Percentiles rank a stretch among this genome's conserved stretches.
Evolutionary conservation across 2,888 invertebrate species (phyloP).

Genomic region (Elysia crispata): DNA sequence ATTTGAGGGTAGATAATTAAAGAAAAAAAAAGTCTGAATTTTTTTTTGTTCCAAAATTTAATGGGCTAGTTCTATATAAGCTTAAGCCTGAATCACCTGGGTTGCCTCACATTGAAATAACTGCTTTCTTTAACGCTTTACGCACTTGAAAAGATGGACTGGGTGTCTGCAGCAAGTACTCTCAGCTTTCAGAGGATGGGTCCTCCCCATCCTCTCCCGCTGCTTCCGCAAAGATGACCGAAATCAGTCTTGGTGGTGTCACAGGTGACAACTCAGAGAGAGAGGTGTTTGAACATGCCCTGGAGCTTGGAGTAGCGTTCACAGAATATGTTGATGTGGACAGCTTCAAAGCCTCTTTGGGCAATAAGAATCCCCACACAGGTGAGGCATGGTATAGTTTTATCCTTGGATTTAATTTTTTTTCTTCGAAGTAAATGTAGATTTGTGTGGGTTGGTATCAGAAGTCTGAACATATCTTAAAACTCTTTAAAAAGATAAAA

Average conservation of each 20-base stretch:
- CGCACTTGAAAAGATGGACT: conserved; percentile 22
- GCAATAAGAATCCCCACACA: conserved; percentile 36
- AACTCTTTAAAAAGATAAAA: too few species aligned
- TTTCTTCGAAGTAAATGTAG: too few species aligned
- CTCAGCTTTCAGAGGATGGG: conserved; percentile 45
- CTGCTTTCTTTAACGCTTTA: background rate
- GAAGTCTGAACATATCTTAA: too few species aligned
- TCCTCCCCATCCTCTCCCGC: conserved; percentile 40
- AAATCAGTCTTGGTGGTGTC: background rate
- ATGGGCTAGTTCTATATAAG: too few species aligned
- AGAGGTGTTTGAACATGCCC: conserved; percentile 35
- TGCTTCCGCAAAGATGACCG: background rate
- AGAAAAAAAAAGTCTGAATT: too few species aligned
- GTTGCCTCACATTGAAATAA: background rate
- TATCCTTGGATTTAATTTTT: too few species aligned
- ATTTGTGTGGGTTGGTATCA: too few species aligned
- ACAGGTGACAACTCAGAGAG: conserved; percentile 22
- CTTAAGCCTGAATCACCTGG: too few species aligned
- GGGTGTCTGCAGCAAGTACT: conserved; percentile 44
- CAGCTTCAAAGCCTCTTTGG: conserved; percentile 20
- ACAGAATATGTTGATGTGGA: conserved; percentile 44
- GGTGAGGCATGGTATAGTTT: too few species aligned
- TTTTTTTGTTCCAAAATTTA: too few species aligned
- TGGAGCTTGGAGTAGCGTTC: conserved; percentile 42
- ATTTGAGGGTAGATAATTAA: too few species aligned